Evolutionary conservation across 2,113 vertebrate species (phyloP).

Genomic region (Erinaceus europaeus): DNA sequence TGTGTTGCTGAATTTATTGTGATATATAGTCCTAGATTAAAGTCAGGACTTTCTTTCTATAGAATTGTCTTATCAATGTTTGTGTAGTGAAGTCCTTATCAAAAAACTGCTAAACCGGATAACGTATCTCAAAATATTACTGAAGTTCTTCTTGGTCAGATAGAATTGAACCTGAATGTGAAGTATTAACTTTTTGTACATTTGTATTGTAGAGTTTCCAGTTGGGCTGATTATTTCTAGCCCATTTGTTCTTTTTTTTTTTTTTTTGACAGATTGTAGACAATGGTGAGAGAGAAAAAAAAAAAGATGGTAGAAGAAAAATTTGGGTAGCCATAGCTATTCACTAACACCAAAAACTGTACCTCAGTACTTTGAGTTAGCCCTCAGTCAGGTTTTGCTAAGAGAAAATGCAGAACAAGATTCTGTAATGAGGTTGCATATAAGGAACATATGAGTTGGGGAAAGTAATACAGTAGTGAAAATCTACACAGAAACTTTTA

Average conservation of each 20-base stretch:
- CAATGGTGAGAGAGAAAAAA: not conserved
- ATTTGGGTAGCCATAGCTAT: conserved; percentile 65
- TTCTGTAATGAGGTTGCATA: conserved; percentile 4
- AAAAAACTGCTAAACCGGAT: conserved; percentile 72
- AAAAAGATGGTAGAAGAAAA: not conserved
- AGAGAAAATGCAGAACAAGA: conserved; percentile 38
- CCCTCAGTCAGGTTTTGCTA: not conserved
- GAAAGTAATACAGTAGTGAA: conserved; percentile 38
- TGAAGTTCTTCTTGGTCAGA: conserved; percentile 62
- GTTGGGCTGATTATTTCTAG: conserved; percentile 56
- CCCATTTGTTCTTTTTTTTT: conserved; percentile 58
- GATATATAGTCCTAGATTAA: conserved; percentile 73
- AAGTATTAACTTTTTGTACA: conserved; percentile 73
- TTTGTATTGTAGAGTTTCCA: conserved; percentile 71
- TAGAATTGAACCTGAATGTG: conserved; percentile 67
- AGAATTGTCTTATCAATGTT: conserved; percentile 71
- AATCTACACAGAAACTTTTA: conserved; percentile 73
- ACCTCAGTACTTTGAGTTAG: conserved; percentile 27
- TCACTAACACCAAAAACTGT: conserved; percentile 8
- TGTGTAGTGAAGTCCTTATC: conserved; percentile 70
- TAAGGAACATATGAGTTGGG: not conserved
- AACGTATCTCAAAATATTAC: conserved; percentile 67
- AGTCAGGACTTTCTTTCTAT: conserved; percentile 65
- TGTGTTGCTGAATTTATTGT: conserved; percentile 75
- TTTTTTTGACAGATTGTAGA: conserved; percentile 18